These are phyloP conservation scores for Lycaena phlaeas DNA, from an alignment of 2,888 invertebrate species.

Conservation along the genomic window DNA sequence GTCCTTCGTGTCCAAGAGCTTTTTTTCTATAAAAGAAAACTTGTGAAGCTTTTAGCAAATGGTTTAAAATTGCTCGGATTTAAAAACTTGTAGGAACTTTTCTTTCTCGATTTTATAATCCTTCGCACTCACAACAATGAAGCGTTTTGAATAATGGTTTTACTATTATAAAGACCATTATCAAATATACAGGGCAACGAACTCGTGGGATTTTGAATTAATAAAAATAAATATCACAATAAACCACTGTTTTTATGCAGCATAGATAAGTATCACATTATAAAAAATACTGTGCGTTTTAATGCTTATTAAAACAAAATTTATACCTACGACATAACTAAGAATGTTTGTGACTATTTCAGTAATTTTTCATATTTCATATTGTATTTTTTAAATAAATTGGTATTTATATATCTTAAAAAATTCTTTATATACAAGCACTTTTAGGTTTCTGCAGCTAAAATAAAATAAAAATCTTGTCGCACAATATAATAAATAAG, in stretches of 20 bases:
- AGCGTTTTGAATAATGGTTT: not conserved
- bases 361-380: too few species aligned
- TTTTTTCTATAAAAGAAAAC: constrained; percentile 42
- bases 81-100: constrained; percentile 34
- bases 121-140: not conserved
- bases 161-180: not conserved
- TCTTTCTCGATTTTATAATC: constrained; percentile 13
- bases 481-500: too few species aligned
- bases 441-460: too few species aligned
- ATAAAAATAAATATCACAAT: not conserved
- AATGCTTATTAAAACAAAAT: not conserved
- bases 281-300: not conserved
- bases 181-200: not conserved
- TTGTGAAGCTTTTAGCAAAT: constrained; percentile 59
- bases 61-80: constrained; percentile 55
- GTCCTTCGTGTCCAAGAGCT: constrained; percentile 36
- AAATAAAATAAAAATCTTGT: too few species aligned
- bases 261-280: not conserved
- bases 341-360: too few species aligned
- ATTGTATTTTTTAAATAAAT: too few species aligned
- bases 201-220: not conserved
- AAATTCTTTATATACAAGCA: too few species aligned
- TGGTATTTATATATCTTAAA: too few species aligned
- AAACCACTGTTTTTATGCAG: constrained; percentile 2
- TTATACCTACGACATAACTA: not conserved